A percentile compares a stretch with the other conserved stretches of the same genome.
Evolutionary conservation across 2,797 vertebrate species (phyloP).

Genomic region (Muscicapa striata): DNA sequence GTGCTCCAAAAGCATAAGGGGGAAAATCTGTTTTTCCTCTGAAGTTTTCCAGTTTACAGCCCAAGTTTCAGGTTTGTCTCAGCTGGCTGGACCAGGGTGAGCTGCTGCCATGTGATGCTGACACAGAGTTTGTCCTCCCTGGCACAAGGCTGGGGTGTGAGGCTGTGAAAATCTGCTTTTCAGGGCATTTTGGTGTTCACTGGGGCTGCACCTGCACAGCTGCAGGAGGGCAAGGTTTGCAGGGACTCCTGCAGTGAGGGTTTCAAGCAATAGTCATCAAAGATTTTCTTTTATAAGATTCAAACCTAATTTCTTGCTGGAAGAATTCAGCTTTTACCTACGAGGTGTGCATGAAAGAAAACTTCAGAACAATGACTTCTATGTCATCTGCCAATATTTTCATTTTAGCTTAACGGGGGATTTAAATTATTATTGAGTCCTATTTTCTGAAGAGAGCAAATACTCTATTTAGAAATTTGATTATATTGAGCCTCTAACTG

Average conservation of each 20-base stretch:
- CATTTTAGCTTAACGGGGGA: constrained; percentile 15
- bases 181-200: neutral
- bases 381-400: constrained; percentile 57
- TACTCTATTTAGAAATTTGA: constrained; percentile 47
- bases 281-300: neutral
- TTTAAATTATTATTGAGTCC: constrained; percentile 63
- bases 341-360: neutral
- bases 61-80: neutral
- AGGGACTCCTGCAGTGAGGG: neutral
- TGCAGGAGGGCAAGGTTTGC: neutral
- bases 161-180: neutral
- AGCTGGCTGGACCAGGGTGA: neutral
- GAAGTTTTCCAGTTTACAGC: neutral
- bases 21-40: fast-evolving
- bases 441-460: constrained; percentile 57
- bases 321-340: neutral
- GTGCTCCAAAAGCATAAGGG: neutral
- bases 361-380: neutral
- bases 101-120: neutral
- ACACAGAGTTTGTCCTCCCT: neutral
- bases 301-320: neutral
- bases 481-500: constrained; percentile 63
- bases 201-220: fast-evolving
- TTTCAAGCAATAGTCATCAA: neutral
- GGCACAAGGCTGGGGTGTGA: fast-evolving